phyloP scores from a whole-genome alignment of 2,797 vertebrate species.

The Benthosema pterotum region DNA sequence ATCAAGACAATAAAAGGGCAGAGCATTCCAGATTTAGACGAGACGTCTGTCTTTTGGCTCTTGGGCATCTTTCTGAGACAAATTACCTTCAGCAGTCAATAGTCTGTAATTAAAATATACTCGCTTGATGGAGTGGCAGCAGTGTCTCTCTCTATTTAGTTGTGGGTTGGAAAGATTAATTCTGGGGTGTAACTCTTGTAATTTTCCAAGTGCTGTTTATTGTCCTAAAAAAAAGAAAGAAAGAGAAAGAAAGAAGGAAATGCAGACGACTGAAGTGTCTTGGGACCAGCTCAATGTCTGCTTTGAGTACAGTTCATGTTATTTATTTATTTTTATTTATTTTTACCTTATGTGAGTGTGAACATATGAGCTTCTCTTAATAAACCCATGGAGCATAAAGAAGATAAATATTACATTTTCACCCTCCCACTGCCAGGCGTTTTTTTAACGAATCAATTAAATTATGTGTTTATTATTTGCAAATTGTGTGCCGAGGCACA shows the following conservation, averaged over 20 bases:
- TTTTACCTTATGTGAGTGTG: conserved; percentile 2
- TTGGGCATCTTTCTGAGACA: conserved; percentile 79
- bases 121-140: conserved; percentile 73
- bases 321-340: neutral
- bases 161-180: conserved; percentile 79
- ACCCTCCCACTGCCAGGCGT: no score
- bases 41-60: conserved; percentile 77
- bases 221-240: conserved; percentile 58
- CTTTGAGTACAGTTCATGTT: conserved; percentile 59
- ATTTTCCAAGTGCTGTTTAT: conserved; percentile 75
- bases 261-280: conserved; percentile 62
- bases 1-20: conserved; percentile 60
- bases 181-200: conserved; percentile 74
- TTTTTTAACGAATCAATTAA: no score
- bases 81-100: conserved; percentile 78
- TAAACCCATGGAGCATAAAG: no score
- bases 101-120: conserved; percentile 83
- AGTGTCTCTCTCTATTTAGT: conserved; percentile 67
- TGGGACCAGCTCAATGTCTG: conserved; percentile 46
- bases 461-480: no score
- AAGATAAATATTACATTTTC: no score
- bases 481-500: no score
- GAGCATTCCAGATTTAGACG: conserved; percentile 71
- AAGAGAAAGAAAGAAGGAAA: conserved; percentile 13
- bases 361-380: no score